Evolutionary conservation across 2,888 invertebrate species (phyloP), one percentile per base, ranked within the genome.

Genomic region (Ligdia adustata): DNA sequence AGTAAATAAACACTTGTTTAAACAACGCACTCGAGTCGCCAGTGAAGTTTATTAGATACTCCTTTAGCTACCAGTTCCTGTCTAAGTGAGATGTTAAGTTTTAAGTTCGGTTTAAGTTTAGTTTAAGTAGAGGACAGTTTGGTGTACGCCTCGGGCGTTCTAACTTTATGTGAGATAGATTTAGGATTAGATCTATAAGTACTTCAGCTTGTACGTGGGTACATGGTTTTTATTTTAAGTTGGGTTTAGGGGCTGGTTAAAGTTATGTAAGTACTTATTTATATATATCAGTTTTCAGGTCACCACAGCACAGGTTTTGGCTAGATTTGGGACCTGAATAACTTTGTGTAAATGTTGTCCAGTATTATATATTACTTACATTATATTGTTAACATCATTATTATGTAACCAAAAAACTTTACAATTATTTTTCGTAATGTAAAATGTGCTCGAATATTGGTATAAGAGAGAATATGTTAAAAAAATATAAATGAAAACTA

Each of bases 41-140:
- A 57, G 51, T 55, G 39, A 77, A 79, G 69, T 82, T 78, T 75
- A 72, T 70, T 66, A 64, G 67, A 67, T 66, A 59, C 63, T 64
- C 65, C 61, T 67, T 63, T 65, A 64, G 62, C 48, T 57, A 54
- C 55, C 57, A 66, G 70, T 65, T 69, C 63, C 56, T 33, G 42
- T 57, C 57, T 65, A 61, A 67, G 68, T 57, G 54, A 52, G 52
- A 56, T 60, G 55, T 56, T 42, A 53, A 52, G 57, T 55, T 55
- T n/a, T 50, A 60, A 69, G 69, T 69, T 66, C 57, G 47, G 60
- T 53, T 55, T 57, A 61, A 69, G 68, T 69, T 67, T 50, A 46
- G 62, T 57, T 64, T 62, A 66, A 69, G 66, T 62, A 61, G 62
- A 66, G 65, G 61, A 64, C 56, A 50, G 44, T 40, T 42, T 20